A percentile compares a stretch with the other conserved stretches of the same genome.
Conservation (phyloP, 2,797 vertebrate genomes). For the Premnoplex brunnescens region DNA sequence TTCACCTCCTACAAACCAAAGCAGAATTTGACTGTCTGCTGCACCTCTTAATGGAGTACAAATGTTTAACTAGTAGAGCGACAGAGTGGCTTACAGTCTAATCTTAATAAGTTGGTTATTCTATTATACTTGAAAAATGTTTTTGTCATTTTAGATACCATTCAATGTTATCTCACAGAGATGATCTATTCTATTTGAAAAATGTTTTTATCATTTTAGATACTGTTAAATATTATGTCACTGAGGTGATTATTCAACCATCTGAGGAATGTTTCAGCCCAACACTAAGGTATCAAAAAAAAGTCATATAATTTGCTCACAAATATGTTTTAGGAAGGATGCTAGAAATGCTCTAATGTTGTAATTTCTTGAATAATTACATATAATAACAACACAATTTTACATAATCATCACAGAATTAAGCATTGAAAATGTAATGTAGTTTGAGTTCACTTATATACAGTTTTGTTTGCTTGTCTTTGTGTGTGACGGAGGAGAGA, state of each 20-base stretch:
- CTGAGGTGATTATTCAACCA: conserved; percentile 71
- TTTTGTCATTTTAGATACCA: conserved; percentile 66
- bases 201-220: conserved; percentile 64
- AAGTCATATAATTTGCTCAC: background rate
- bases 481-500: background rate
- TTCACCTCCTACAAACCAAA: background rate
- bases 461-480: background rate
- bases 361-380: background rate
- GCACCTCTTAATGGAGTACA: background rate
- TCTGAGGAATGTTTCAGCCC: conserved; percentile 59
- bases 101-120: conserved; percentile 8
- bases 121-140: background rate
- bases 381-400: background rate
- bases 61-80: background rate
- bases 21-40: background rate
- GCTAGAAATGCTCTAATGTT: background rate
- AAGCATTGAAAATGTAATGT: background rate
- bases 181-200: background rate
- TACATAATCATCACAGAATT: background rate
- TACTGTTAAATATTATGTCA: conserved; percentile 76
- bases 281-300: conserved; percentile 72
- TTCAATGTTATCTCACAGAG: conserved; percentile 54
- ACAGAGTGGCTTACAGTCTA: background rate
- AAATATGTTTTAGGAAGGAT: background rate
- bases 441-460: background rate